Base-by-base conservation (phyloP, 2,113 vertebrate genomes). In the Ammodramus savannarum region DNA sequence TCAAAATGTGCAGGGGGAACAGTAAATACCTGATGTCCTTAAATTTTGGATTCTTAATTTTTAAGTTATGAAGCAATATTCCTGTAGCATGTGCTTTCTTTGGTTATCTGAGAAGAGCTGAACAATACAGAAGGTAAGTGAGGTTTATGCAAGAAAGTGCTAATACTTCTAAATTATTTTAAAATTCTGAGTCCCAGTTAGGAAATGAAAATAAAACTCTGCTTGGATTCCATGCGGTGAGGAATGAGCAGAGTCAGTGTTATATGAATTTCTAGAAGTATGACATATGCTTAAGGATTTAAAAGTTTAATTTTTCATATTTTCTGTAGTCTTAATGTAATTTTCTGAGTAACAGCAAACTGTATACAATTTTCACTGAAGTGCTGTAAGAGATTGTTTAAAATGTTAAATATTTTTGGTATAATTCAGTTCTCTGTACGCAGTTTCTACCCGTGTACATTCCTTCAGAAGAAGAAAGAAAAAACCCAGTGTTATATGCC, bases 401-500 rank as follows among this genome's bases (percentile, higher is more conserved):
- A 92, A 76, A 52, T 84, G 66, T 94, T 80, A 67, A 73, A 63
- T 91, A 68, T 69, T 90, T 71, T 91, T 89, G 81, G 15, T 93
- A 43, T 94, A 87, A 95, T 95, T 97, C 71, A 88, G 73, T 96
- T 97, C 78, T 92, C 79, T 97, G 6, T 92, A 29, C 91, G 38
- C 97, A 99, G 99, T 99, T 99, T 87, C 98, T 99, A 20, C 99
- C 99, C 0, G 98, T 99, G 79, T 99, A 99, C 97, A 97, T 95
- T 15, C 99, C 99, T 13, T 99, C 98, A 44, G 99, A 99, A 93
- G 99, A 99, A 90, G 99, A 99, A 97, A 98, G 98, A 96, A 98
- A 95, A 87, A 98, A 99, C 94, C 99, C 99, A 2, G 97, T 98
- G 21, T 98, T 99, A 51, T 99, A 99, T 48, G 99, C 99, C 75